Percentiles rank a stretch among this genome's conserved stretches.
phyloP scores from a whole-genome alignment of 2,888 invertebrate species.

The Phyllotreta striolata region DNA sequence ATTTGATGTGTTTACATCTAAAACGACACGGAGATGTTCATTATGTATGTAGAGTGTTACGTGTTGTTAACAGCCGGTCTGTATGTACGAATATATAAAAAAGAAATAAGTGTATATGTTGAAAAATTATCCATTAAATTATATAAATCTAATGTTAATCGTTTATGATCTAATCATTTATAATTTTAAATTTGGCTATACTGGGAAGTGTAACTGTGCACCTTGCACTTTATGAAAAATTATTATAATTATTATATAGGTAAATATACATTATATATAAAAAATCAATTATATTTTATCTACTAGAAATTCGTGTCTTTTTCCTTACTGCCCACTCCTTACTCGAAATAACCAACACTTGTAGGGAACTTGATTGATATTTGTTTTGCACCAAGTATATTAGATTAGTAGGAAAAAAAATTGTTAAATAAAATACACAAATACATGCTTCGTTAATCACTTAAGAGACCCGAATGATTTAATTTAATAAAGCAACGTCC shows the following conservation, averaged over 20 bases:
- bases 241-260: conserved; percentile 37
- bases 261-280: conserved; percentile 40
- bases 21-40: conserved; percentile 13
- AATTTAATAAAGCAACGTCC: conserved; percentile 8
- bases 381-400: no score
- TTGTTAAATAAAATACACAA: neutral
- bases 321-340: conserved; percentile 2
- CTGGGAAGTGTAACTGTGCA: conserved; percentile 45
- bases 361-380: no score
- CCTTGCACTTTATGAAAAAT: conserved; percentile 37
- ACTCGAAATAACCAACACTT: neutral
- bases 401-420: neutral
- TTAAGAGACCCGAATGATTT: neutral
- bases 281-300: conserved; percentile 41
- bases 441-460: neutral
- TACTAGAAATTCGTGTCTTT: conserved; percentile 34
- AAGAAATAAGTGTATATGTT: conserved; percentile 53
- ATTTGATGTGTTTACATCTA: conserved; percentile 7
- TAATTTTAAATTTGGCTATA: conserved; percentile 53
- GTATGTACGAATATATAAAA: conserved; percentile 41
- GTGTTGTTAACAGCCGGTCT: conserved; percentile 38
- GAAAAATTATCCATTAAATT: conserved; percentile 54
- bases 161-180: conserved; percentile 59
- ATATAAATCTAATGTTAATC: conserved; percentile 57
- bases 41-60: conserved; percentile 26